Evolutionary conservation across 2,888 invertebrate species (phyloP).

Genomic region (Agrotis exclamationis): DNA sequence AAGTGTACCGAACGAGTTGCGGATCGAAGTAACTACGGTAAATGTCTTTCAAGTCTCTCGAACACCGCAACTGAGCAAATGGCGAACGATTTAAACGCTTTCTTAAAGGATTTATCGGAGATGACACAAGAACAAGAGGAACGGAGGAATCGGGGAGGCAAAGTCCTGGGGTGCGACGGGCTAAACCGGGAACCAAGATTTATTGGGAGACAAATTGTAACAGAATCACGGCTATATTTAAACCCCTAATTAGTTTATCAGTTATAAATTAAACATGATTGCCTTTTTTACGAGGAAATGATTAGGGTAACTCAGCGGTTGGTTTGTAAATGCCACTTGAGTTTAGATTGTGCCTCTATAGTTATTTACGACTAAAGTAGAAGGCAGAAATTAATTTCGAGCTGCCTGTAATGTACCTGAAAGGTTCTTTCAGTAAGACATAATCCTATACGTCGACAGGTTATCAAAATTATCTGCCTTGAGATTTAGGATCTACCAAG

Average conservation of each 20-base stretch:
- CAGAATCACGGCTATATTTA: constrained; percentile 67
- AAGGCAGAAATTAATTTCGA: not conserved
- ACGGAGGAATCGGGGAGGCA: constrained; percentile 61
- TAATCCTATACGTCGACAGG: not conserved
- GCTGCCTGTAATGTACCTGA: not conserved
- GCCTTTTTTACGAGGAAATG: constrained; percentile 37
- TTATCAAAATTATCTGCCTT: not conserved
- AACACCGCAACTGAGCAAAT: constrained; percentile 65
- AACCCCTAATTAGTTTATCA: constrained; percentile 70
- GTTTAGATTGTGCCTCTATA: not conserved
- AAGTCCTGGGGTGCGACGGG: constrained; percentile 63
- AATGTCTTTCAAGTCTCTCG: constrained; percentile 58
- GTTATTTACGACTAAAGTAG: not conserved
- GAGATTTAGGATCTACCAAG: not conserved
- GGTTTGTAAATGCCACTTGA: not conserved
- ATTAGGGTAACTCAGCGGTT: constrained; percentile 18
- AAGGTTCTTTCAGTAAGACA: constrained; percentile 9
- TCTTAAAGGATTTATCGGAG: constrained; percentile 69
- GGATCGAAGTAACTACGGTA: constrained; percentile 54
- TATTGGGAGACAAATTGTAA: constrained; percentile 73
- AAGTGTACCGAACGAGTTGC: constrained; percentile 52
- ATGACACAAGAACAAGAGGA: constrained; percentile 68
- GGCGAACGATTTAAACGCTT: constrained; percentile 67
- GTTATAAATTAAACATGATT: constrained; percentile 64
- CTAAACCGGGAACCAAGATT: constrained; percentile 68